Evolutionary conservation across 2,888 invertebrate genomes (phyloP).

Genomic region (Melangyna quadrimaculata): DNA sequence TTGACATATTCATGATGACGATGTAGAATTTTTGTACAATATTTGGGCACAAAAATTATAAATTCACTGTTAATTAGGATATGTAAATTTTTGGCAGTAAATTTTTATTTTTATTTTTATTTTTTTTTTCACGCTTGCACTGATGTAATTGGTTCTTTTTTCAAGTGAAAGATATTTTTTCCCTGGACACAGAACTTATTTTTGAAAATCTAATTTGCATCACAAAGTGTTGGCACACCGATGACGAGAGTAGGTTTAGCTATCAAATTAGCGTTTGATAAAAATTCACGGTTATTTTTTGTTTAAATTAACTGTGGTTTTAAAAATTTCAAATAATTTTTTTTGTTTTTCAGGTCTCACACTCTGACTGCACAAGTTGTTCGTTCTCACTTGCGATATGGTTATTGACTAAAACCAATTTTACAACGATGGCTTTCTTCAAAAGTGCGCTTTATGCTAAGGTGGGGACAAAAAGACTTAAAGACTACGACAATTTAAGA

Average conservation of each 20-base stretch:
- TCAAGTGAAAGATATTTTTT: neutral
- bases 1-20: conserved; percentile 75
- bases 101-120: conserved; percentile 7
- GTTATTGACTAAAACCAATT: conserved; percentile 67
- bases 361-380: neutral
- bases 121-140: conserved; percentile 25
- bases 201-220: conserved; percentile 63
- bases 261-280: conserved; percentile 59
- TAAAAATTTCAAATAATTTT: conserved; percentile 22
- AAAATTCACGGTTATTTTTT: conserved; percentile 12
- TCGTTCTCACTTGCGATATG: conserved; percentile 49
- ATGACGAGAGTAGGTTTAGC: neutral
- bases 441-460: conserved; percentile 53
- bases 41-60: conserved; percentile 24
- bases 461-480: neutral
- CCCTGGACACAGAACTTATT: conserved; percentile 8
- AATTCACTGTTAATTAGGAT: conserved; percentile 58
- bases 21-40: conserved; percentile 5
- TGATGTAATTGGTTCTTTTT: conserved; percentile 54
- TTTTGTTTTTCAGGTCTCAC: neutral
- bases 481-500: conserved; percentile 34
- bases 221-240: conserved; percentile 41
- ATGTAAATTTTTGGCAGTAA: conserved; percentile 46
- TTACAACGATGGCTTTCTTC: conserved; percentile 64
- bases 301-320: neutral